Percentiles rank a stretch among this genome's conserved stretches.
These are phyloP conservation scores for Cordilura impudica DNA, from an alignment of 2,888 invertebrate species.

Conservation along the genomic window DNA sequence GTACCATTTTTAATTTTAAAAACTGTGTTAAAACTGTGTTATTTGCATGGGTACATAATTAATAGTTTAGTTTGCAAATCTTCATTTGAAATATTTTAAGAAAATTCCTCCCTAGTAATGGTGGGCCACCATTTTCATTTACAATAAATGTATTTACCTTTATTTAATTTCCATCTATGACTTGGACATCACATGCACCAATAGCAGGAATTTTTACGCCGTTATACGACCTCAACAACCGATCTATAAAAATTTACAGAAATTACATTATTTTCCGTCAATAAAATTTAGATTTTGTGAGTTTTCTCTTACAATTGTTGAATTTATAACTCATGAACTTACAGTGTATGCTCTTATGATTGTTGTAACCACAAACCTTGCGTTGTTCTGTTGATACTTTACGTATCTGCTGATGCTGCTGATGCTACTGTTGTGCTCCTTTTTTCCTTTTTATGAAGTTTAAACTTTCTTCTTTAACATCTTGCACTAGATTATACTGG, in stretches of 20 bases:
- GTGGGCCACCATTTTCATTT: slow-evolving; percentile 55
- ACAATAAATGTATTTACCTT: slow-evolving; percentile 39
- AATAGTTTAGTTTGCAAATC: slow-evolving; percentile 46
- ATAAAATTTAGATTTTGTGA: slow-evolving; percentile 28
- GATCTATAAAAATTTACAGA: slow-evolving; percentile 26
- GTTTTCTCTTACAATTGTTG: slow-evolving; percentile 41
- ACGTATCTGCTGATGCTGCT: not conserved
- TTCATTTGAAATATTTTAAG: slow-evolving; percentile 35
- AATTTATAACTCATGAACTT: slow-evolving; percentile 43
- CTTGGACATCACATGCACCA: slow-evolving; percentile 42
- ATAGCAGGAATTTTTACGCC: slow-evolving; percentile 35
- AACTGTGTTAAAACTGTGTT: slow-evolving; percentile 28
- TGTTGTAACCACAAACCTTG: slow-evolving; percentile 39
- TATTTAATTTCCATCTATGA: slow-evolving; percentile 18
- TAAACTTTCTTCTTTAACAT: slow-evolving; percentile 24
- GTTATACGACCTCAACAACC: slow-evolving; percentile 34
- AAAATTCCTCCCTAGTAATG: slow-evolving; percentile 55
- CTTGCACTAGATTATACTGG: slow-evolving; percentile 39
- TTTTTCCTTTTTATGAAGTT: slow-evolving; percentile 23
- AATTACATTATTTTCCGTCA: slow-evolving; percentile 41
- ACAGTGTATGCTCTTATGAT: slow-evolving; percentile 33
- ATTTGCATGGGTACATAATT: not conserved
- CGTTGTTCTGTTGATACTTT: not conserved
- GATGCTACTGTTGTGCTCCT: not conserved
- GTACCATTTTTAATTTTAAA: slow-evolving; percentile 49